Evolutionary conservation across 2,113 vertebrate genomes (phyloP).

Genomic region (Sylvilagus bachmani): DNA sequence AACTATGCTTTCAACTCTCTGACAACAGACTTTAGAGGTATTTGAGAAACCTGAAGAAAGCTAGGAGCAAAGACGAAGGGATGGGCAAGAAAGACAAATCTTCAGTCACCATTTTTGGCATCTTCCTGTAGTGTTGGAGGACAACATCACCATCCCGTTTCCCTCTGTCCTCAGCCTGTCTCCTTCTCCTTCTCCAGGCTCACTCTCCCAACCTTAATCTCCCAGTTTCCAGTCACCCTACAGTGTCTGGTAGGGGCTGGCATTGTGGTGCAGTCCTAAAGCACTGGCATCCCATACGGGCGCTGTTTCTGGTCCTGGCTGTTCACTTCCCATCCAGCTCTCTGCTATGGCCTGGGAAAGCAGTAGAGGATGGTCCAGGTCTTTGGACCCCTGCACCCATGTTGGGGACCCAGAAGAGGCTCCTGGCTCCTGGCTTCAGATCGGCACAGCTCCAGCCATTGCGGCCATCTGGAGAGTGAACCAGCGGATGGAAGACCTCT

Average conservation of each 20-base stretch:
- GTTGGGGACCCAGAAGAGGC: too few relatives aligned
- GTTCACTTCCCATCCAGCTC: not conserved
- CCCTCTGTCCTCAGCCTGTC: not conserved
- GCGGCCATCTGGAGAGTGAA: too few relatives aligned
- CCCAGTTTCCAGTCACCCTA: not conserved
- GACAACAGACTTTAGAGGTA: not conserved
- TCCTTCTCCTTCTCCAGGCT: not conserved
- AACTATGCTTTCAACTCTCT: not conserved
- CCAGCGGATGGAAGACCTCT: too few relatives aligned
- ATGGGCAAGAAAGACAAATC: too few relatives aligned
- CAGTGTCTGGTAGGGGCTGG: not conserved
- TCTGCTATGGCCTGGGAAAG: too few relatives aligned
- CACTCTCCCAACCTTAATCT: fast-evolving
- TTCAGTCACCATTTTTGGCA: not conserved
- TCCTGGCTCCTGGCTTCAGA: too few relatives aligned
- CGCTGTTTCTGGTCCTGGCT: not conserved
- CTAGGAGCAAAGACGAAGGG: not conserved
- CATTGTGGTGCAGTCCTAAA: too few relatives aligned
- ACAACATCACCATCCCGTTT: fast-evolving
- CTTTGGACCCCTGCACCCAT: too few relatives aligned
- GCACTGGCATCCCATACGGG: too few relatives aligned
- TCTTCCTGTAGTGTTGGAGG: too few relatives aligned
- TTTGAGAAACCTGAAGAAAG: not conserved
- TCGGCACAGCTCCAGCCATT: too few relatives aligned
- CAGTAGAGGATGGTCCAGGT: too few relatives aligned